Evolutionary conservation across 2,797 vertebrate genomes (phyloP).

Genomic region (Steatocranus sp.): DNA sequence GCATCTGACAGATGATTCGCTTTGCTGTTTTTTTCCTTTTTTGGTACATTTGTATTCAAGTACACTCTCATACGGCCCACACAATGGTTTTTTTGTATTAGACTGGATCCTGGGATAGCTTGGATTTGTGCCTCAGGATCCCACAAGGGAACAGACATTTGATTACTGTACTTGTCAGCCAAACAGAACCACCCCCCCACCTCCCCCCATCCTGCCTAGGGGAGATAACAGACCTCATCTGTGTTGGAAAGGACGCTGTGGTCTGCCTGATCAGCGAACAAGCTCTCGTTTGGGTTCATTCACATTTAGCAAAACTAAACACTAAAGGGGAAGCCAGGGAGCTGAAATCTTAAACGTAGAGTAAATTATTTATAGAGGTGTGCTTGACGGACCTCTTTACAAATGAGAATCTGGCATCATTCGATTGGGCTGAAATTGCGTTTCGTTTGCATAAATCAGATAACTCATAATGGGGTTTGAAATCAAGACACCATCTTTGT

Average conservation of each 20-base stretch:
- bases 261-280: background rate
- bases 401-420: background rate
- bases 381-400: background rate
- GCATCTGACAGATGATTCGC: slow-evolving; percentile 8
- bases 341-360: background rate
- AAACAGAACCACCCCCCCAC: slow-evolving; percentile 17
- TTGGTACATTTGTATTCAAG: background rate
- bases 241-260: slow-evolving; percentile 1
- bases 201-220: slow-evolving; percentile 20
- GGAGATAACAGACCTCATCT: slow-evolving; percentile 52
- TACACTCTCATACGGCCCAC: slow-evolving; percentile 9
- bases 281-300: slow-evolving; percentile 1
- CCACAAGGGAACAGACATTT: slow-evolving; percentile 46
- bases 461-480: background rate
- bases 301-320: background rate
- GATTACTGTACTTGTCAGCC: slow-evolving; percentile 56
- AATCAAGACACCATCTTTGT: background rate
- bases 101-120: slow-evolving; percentile 32
- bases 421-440: background rate
- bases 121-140: slow-evolving; percentile 31
- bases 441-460: background rate
- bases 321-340: background rate
- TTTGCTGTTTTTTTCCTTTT: background rate
- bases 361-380: background rate
- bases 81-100: slow-evolving; percentile 45